Conservation (phyloP, 2,888 invertebrate genomes). For the Polymixis lichenea region DNA sequence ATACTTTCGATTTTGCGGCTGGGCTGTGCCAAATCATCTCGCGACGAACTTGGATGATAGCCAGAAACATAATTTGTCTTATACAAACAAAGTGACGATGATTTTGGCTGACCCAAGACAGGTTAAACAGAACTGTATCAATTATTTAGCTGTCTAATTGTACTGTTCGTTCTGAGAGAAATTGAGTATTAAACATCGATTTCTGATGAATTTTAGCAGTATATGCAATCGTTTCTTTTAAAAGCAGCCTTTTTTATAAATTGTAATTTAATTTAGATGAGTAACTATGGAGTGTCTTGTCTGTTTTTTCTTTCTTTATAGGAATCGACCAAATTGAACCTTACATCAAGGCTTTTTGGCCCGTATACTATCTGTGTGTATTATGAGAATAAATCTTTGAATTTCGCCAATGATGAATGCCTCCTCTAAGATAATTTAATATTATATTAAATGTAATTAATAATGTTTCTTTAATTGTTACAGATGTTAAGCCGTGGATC, state of each 20-base stretch:
- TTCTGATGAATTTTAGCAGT: not conserved
- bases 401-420: not conserved
- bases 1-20: not conserved
- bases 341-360: not conserved
- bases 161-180: not conserved
- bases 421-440: no score
- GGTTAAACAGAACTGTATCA: constrained; percentile 12
- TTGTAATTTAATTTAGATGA: not conserved
- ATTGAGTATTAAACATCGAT: not conserved
- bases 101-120: constrained; percentile 2
- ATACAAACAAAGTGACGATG: constrained; percentile 1
- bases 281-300: not conserved
- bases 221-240: not conserved
- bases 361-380: not conserved
- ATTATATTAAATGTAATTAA: not conserved
- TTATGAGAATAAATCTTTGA: not conserved
- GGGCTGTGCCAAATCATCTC: not conserved
- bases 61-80: constrained; percentile 25
- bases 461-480: constrained; percentile 42
- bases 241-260: not conserved
- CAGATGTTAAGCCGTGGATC: constrained; percentile 50
- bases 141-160: constrained; percentile 14
- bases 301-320: not conserved
- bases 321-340: no score
- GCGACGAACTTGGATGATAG: constrained; percentile 13